Evolutionary conservation across 2,113 vertebrate species (phyloP).

Genomic region (Nansenia antarctica): DNA sequence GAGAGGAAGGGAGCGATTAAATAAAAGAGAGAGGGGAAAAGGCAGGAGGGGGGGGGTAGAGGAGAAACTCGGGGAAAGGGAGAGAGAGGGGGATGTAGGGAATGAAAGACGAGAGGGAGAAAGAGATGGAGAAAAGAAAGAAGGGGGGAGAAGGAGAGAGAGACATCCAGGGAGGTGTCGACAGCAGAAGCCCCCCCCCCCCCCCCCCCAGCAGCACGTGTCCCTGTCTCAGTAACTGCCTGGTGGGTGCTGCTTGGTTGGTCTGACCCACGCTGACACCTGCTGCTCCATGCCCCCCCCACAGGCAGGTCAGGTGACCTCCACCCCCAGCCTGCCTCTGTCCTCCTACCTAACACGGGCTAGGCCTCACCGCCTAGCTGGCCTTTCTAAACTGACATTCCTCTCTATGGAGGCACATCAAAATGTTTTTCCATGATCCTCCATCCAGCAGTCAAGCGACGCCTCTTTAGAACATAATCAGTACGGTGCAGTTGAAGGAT

Average conservation of each 20-base stretch:
- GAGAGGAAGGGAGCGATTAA: background rate
- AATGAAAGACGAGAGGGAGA: background rate
- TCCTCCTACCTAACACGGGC: background rate
- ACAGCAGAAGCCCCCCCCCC: background rate
- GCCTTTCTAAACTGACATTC: too few species aligned
- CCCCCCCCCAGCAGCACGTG: too few species aligned
- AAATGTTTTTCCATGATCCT: too few species aligned
- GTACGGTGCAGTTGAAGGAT: too few species aligned
- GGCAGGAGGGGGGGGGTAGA: too few species aligned
- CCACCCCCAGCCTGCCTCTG: background rate
- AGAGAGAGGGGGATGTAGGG: background rate
- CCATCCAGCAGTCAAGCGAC: too few species aligned
- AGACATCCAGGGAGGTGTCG: background rate
- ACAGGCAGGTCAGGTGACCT: background rate
- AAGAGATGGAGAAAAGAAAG: background rate
- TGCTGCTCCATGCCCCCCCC: background rate
- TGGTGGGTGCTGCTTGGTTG: background rate
- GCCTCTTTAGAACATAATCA: too few species aligned
- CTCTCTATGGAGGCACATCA: too few species aligned
- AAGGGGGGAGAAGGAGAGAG: background rate
- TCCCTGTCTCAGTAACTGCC: background rate
- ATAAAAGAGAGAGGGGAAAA: background rate
- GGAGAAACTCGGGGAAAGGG: background rate
- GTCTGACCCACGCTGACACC: background rate
- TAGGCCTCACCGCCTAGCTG: background rate